Evolutionary conservation across 1,140 invertebrate genomes (phyloP).

Genomic region (Dendrolimus punctatus): DNA sequence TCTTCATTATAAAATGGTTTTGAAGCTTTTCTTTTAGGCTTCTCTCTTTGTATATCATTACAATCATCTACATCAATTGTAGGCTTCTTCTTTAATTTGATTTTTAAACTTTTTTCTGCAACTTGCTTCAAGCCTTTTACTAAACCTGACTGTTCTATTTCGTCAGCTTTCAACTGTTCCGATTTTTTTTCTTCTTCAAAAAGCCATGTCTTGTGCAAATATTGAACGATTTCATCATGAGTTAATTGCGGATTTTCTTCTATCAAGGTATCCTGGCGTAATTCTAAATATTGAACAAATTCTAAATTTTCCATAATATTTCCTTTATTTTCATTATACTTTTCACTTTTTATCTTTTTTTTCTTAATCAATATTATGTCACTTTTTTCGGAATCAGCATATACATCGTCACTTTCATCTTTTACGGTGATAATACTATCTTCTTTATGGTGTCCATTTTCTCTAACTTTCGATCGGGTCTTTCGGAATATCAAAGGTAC

Average conservation of each 20-base stretch:
- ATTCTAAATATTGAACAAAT: slow-evolving; percentile 71
- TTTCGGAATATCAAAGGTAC: slow-evolving; percentile 17
- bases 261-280: slow-evolving; percentile 63
- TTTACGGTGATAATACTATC: background rate
- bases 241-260: slow-evolving; percentile 69
- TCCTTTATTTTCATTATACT: background rate
- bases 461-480: slow-evolving; percentile 9
- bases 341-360: slow-evolving; percentile 23
- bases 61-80: slow-evolving; percentile 29
- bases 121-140: slow-evolving; percentile 47
- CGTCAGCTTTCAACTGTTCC: slow-evolving; percentile 43
- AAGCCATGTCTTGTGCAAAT: slow-evolving; percentile 71
- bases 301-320: slow-evolving; percentile 43
- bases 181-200: slow-evolving; percentile 60
- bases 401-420: background rate
- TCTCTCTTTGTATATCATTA: slow-evolving; percentile 32
- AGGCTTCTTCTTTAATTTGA: slow-evolving; percentile 34
- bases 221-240: slow-evolving; percentile 66
- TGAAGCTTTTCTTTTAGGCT: slow-evolving; percentile 45
- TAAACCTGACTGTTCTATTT: slow-evolving; percentile 40
- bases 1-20: slow-evolving; percentile 54
- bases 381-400: slow-evolving; percentile 7
- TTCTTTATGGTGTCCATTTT: slow-evolving; percentile 4
- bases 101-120: slow-evolving; percentile 23
- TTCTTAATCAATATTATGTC: slow-evolving; percentile 24